phyloP scores from a whole-genome alignment of 2,113 vertebrate species.

The Smithornis capensis region DNA sequence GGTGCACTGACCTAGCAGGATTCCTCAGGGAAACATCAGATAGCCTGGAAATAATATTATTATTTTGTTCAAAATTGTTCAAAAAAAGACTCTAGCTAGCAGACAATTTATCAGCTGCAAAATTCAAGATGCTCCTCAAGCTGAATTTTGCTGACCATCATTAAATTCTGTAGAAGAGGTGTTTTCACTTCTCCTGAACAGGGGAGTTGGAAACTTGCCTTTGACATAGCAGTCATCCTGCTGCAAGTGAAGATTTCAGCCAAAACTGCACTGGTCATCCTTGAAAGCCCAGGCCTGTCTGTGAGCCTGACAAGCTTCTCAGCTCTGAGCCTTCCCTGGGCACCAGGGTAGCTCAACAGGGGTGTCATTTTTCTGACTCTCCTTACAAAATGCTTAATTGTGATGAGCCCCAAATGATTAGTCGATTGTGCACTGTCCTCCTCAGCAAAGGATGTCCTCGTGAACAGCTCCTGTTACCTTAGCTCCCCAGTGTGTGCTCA shows the following conservation, averaged over 20 bases:
- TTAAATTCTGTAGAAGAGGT: neutral
- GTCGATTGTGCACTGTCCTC: neutral
- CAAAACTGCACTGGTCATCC: neutral
- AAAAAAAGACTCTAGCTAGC: neutral
- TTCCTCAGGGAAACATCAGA: neutral
- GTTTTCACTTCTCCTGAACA: neutral
- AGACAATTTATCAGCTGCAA: neutral
- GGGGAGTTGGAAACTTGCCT: neutral
- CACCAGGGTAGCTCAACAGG: rapidly evolving
- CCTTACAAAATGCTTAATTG: neutral
- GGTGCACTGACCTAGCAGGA: neutral
- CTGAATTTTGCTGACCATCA: neutral
- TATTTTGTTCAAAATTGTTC: neutral
- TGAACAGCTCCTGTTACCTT: neutral
- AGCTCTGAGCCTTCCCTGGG: neutral
- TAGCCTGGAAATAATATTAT: neutral
- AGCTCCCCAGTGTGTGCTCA: neutral
- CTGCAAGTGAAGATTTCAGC: neutral
- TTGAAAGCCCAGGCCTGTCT: neutral
- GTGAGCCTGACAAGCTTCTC: neutral
- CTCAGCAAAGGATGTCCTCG: neutral
- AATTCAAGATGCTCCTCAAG: neutral
- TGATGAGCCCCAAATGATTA: neutral
- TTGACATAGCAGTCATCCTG: neutral
- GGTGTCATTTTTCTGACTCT: neutral